phyloP scores from a whole-genome alignment of 2,113 vertebrate species.

The Elaphurus davidianus region DNA sequence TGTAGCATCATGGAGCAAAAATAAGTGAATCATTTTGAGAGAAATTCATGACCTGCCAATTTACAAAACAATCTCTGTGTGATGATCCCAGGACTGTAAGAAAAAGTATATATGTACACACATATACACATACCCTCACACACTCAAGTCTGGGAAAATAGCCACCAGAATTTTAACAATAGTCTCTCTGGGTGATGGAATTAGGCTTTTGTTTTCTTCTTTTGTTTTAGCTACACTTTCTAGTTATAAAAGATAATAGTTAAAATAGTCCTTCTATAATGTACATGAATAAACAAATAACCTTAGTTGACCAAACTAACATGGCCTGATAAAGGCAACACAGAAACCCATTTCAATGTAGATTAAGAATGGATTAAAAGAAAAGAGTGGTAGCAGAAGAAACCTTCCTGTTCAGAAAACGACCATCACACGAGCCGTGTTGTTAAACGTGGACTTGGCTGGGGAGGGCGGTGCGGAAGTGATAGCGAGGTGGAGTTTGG shows the following conservation, averaged over 20 bases:
- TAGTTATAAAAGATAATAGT: neutral
- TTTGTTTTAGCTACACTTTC: neutral
- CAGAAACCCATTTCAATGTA: neutral
- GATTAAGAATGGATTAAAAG: neutral
- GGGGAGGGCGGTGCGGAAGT: fast-evolving
- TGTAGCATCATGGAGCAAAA: neutral
- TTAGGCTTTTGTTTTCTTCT: neutral
- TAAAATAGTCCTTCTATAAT: neutral
- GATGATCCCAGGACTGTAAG: neutral
- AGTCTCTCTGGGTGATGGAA: neutral
- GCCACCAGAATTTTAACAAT: neutral
- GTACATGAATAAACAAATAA: neutral
- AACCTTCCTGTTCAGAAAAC: neutral
- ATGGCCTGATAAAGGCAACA: neutral
- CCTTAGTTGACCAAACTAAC: neutral
- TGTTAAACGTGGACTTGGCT: neutral
- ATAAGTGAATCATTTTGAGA: neutral
- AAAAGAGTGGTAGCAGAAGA: neutral
- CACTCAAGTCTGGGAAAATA: neutral
- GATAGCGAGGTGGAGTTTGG: neutral
- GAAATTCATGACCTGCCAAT: neutral
- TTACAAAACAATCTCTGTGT: neutral
- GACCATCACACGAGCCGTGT: neutral
- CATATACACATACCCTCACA: neutral
- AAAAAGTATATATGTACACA: neutral